A percentile compares a stretch with the other conserved stretches of the same genome.
These are phyloP conservation scores for Cheilosia scutellata DNA, from an alignment of 2,888 invertebrate genomes.

Conservation along the genomic window DNA sequence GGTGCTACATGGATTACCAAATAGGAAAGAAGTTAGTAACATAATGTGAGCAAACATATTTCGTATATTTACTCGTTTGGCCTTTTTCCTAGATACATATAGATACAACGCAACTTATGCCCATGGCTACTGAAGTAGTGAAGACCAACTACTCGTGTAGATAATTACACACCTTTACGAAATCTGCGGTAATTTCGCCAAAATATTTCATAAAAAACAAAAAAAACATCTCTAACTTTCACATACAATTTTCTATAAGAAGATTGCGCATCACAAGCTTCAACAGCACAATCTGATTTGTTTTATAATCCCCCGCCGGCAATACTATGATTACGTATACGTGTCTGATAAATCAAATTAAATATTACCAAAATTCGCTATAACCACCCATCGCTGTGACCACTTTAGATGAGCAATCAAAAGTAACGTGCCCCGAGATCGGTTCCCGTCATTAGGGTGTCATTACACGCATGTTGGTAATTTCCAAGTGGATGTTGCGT, in stretches of 20 bases:
- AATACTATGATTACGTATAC: slow-evolving; percentile 1
- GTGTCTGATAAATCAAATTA: slow-evolving; percentile 39
- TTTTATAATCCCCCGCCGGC: slow-evolving; percentile 14
- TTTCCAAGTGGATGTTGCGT: slow-evolving; percentile 36
- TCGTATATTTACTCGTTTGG: no score
- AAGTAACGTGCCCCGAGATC: slow-evolving; percentile 10
- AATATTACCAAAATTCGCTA: slow-evolving; percentile 21
- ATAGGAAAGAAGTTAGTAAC: no score
- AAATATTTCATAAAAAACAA: slow-evolving; percentile 1
- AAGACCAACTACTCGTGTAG: neutral
- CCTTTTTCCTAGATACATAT: no score
- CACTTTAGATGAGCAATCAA: slow-evolving; percentile 20
- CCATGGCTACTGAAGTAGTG: no score
- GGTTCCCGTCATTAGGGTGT: slow-evolving; percentile 6
- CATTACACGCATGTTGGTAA: slow-evolving; percentile 29
- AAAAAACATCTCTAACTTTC: slow-evolving; percentile 16
- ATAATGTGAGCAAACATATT: no score
- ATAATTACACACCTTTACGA: neutral
- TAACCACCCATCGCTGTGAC: neutral
- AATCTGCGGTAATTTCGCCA: neutral
- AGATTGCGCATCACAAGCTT: slow-evolving; percentile 12
- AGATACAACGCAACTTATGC: no score
- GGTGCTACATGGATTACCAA: no score
- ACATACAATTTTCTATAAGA: slow-evolving; percentile 2
- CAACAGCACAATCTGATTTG: slow-evolving; percentile 9